Percentiles rank a stretch among this genome's conserved stretches.
These are phyloP conservation scores for Tribolium madens DNA, from an alignment of 1,140 invertebrate species.

Conservation along the genomic window DNA sequence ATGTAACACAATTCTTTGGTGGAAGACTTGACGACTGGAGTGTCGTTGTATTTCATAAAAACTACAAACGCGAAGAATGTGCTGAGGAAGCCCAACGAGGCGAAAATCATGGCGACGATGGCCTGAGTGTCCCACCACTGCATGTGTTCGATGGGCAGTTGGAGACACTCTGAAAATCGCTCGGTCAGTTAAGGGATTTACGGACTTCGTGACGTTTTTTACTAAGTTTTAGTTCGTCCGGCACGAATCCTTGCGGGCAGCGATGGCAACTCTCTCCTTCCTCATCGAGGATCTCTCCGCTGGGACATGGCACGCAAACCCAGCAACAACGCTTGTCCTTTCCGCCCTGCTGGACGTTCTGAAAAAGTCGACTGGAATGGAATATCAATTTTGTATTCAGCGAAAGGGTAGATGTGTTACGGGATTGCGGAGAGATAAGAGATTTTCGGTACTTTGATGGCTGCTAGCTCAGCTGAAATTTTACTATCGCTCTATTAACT, in stretches of 20 bases:
- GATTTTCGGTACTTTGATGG: neutral
- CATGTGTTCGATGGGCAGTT: constrained; percentile 68
- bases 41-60: constrained; percentile 79
- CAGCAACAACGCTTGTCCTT: constrained; percentile 79
- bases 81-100: constrained; percentile 75
- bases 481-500: neutral
- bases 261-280: constrained; percentile 72
- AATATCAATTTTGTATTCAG: constrained; percentile 8
- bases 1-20: constrained; percentile 86
- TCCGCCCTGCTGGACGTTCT: constrained; percentile 75
- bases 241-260: constrained; percentile 70
- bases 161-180: constrained; percentile 59
- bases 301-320: constrained; percentile 76
- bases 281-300: constrained; percentile 73
- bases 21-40: constrained; percentile 87
- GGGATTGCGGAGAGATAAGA: neutral
- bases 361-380: constrained; percentile 36
- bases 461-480: neutral
- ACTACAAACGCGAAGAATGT: constrained; percentile 74
- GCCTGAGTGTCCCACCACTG: constrained; percentile 76
- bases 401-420: neutral
- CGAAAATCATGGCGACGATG: constrained; percentile 75
- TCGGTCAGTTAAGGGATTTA: constrained; percentile 26
- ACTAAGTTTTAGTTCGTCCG: constrained; percentile 76
- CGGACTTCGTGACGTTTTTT: constrained; percentile 47